Conservation (phyloP, 2,888 invertebrate genomes). For the Heteropelma amictum region DNA sequence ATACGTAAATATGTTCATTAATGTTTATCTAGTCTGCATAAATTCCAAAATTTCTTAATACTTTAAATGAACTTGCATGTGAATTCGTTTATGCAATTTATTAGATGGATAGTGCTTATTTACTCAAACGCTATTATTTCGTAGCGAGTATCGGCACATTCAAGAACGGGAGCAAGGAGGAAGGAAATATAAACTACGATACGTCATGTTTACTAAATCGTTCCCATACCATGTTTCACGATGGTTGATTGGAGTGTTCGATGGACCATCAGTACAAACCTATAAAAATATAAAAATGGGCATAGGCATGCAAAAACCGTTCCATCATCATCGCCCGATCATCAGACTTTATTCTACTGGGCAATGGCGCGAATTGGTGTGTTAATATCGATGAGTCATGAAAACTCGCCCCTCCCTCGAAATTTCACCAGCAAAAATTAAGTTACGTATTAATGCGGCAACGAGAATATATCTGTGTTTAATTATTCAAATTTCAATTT, state of each 20-base stretch:
- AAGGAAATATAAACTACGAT: conserved; percentile 18
- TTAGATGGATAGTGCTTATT: too few species aligned
- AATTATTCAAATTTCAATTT: too few species aligned
- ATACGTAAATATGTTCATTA: too few species aligned
- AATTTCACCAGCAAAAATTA: too few species aligned
- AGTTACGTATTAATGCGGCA: too few species aligned
- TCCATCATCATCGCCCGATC: conserved; percentile 35
- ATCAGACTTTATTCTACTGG: conserved; percentile 48
- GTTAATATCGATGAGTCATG: conserved; percentile 69
- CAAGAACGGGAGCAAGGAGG: not conserved
- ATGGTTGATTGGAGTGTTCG: conserved; percentile 17
- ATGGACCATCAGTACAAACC: conserved; percentile 11
- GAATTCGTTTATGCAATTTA: too few species aligned
- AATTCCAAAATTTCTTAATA: too few species aligned
- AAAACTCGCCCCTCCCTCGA: conserved; percentile 4
- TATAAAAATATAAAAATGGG: conserved; percentile 1
- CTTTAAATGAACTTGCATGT: too few species aligned
- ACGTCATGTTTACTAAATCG: conserved; percentile 48
- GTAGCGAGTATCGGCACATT: too few species aligned
- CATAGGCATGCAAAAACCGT: not conserved
- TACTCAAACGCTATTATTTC: too few species aligned
- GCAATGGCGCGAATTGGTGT: conserved; percentile 50
- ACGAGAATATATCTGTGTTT: too few species aligned
- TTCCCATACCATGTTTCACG: not conserved
- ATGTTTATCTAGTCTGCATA: too few species aligned